phyloP scores from a whole-genome alignment of 2,888 invertebrate genomes.

The Heliconius hortense region DNA sequence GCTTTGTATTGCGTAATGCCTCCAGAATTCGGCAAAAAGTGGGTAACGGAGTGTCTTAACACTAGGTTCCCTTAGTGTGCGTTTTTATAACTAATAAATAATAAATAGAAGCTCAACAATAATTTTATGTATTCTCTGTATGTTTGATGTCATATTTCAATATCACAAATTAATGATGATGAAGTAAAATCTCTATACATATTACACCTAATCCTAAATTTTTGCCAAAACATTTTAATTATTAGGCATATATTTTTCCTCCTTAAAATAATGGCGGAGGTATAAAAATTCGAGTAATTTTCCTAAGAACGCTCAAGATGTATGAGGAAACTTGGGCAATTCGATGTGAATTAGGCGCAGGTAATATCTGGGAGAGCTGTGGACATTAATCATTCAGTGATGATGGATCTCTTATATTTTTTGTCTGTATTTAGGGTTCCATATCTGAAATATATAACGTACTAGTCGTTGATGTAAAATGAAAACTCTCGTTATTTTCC shows the following conservation, averaged over 20 bases:
- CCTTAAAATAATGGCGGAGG: neutral
- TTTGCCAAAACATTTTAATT: too few relatives aligned
- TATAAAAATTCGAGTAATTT: neutral
- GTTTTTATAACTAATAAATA: too few relatives aligned
- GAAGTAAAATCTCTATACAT: too few relatives aligned
- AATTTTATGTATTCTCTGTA: too few relatives aligned
- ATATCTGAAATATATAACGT: neutral
- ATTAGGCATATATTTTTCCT: neutral
- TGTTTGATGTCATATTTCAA: too few relatives aligned
- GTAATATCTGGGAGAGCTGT: constrained; percentile 23
- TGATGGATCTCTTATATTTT: constrained; percentile 23
- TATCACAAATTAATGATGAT: too few relatives aligned
- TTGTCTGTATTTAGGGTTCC: neutral
- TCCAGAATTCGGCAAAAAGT: too few relatives aligned
- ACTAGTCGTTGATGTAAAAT: neutral
- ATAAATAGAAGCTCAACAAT: too few relatives aligned
- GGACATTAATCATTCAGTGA: constrained; percentile 19
- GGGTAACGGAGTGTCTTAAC: too few relatives aligned
- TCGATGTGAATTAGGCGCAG: constrained; percentile 35
- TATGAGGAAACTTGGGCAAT: constrained; percentile 32
- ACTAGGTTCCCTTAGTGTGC: too few relatives aligned
- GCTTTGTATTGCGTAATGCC: too few relatives aligned
- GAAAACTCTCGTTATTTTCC: neutral
- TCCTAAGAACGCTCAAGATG: constrained; percentile 19
- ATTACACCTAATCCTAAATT: too few relatives aligned